Conservation (phyloP, 2,797 vertebrate species). For the Lepilemur ruficaudatus region DNA sequence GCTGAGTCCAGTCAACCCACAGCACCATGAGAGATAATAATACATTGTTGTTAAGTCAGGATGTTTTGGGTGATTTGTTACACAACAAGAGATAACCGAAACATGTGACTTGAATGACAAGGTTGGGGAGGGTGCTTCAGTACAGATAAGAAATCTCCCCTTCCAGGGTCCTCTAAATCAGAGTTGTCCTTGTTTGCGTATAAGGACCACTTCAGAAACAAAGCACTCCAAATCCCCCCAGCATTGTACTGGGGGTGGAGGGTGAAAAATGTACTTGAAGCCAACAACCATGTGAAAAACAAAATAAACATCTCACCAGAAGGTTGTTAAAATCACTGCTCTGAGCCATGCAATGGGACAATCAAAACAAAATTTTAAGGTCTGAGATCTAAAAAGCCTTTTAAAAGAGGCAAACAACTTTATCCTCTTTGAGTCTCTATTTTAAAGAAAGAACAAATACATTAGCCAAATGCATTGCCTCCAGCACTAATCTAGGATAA, state of each 20-base stretch:
- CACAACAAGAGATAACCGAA: background rate
- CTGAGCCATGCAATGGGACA: background rate
- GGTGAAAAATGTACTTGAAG: background rate
- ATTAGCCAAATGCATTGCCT: conserved; percentile 38
- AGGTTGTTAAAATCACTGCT: conserved; percentile 41
- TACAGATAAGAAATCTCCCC: background rate
- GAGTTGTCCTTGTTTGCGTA: background rate
- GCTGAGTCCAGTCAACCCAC: background rate
- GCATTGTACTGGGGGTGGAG: background rate
- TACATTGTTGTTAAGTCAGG: rapidly evolving
- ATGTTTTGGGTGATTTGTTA: background rate
- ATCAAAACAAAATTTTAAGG: conserved; percentile 50
- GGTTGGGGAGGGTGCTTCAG: background rate
- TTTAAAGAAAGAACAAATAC: conserved; percentile 57
- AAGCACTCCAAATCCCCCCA: background rate
- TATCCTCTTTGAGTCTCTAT: background rate
- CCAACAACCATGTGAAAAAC: background rate
- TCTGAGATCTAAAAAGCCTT: conserved; percentile 43
- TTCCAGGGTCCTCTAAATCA: background rate
- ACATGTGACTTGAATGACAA: background rate
- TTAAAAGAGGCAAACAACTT: conserved; percentile 14
- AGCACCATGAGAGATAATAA: background rate
- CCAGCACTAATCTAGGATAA: background rate
- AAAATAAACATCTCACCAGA: conserved; percentile 30
- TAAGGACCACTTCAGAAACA: background rate